These are phyloP conservation scores for Orientallactaga sibirica DNA, from an alignment of 2,797 vertebrate genomes.

Conservation along the genomic window DNA sequence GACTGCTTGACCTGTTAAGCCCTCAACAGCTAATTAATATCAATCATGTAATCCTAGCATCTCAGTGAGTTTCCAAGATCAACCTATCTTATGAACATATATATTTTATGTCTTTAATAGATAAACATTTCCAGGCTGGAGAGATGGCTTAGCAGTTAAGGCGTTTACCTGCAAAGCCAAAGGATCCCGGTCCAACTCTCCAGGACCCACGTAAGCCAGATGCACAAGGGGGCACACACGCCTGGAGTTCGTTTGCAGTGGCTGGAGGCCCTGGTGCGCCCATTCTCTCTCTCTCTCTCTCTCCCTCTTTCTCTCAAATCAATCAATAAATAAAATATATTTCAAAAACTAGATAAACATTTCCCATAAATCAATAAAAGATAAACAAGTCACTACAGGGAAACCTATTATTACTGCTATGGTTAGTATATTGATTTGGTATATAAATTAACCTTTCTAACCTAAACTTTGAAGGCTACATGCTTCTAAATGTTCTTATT, in stretches of 20 bases:
- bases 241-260: too few relatives aligned
- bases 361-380: constrained; percentile 45
- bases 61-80: not conserved
- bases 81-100: constrained; percentile 3
- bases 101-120: not conserved
- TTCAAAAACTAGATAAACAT: constrained; percentile 25
- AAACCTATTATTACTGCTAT: constrained; percentile 6
- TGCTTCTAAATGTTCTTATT: not conserved
- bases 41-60: not conserved
- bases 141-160: too few relatives aligned
- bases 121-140: constrained; percentile 4
- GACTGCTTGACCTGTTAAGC: not conserved
- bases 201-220: too few relatives aligned
- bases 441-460: constrained; percentile 42
- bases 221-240: too few relatives aligned
- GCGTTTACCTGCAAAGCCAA: too few relatives aligned
- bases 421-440: not conserved
- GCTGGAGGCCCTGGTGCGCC: too few relatives aligned
- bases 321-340: too few relatives aligned
- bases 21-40: not conserved
- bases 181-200: too few relatives aligned
- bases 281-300: too few relatives aligned
- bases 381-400: constrained; percentile 6
- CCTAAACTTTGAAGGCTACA: not conserved
- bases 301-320: too few relatives aligned